phyloP scores from a whole-genome alignment of 2,113 vertebrate genomes.

The Cromileptes altivelis region DNA sequence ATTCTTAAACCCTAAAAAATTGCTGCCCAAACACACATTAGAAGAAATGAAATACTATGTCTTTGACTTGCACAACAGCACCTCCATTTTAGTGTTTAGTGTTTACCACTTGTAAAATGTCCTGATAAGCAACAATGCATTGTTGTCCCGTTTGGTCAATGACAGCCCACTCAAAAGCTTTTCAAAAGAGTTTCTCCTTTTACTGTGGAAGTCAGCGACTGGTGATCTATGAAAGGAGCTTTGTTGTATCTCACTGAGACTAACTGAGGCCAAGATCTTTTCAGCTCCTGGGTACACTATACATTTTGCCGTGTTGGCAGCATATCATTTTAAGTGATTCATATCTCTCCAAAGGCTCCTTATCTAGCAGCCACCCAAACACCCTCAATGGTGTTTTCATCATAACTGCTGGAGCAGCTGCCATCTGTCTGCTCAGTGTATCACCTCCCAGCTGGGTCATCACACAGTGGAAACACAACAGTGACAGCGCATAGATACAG shows the following conservation, averaged over 20 bases:
- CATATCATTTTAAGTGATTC: slow-evolving; percentile 51
- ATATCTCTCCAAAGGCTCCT: slow-evolving; percentile 39
- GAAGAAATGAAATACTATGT: background rate
- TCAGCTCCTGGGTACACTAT: background rate
- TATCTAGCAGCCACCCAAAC: slow-evolving; percentile 48
- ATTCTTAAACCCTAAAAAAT: background rate
- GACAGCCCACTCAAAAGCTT: background rate
- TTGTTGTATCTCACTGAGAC: slow-evolving; percentile 1
- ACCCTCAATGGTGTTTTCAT: slow-evolving; percentile 49
- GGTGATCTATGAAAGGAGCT: slow-evolving; percentile 9
- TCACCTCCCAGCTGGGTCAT: slow-evolving; percentile 23
- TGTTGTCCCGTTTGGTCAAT: background rate
- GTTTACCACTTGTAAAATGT: background rate
- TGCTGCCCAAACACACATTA: background rate
- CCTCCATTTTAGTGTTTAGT: background rate
- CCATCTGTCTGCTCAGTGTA: slow-evolving; percentile 28
- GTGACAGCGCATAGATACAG: background rate
- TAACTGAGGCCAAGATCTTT: background rate
- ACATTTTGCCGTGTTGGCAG: slow-evolving; percentile 22
- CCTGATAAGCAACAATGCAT: background rate
- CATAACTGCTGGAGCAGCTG: slow-evolving; percentile 39
- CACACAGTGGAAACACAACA: background rate
- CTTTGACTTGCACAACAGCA: background rate
- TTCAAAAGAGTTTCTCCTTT: background rate
- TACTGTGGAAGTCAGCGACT: background rate